phyloP scores from a whole-genome alignment of 2,113 vertebrate species.

The Platysteira castanea region DNA sequence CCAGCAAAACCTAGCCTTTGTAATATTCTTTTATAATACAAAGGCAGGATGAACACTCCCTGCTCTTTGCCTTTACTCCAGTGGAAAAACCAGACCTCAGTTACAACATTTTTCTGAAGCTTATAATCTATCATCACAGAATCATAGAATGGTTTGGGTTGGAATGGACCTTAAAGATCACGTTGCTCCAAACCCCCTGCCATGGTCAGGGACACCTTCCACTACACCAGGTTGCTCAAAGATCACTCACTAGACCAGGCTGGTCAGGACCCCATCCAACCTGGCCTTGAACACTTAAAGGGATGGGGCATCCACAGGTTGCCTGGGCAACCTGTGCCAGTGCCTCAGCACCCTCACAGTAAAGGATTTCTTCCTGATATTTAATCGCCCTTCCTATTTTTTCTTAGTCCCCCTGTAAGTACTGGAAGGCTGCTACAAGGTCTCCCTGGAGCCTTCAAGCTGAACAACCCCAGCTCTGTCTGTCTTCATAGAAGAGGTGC shows the following conservation, averaged over 20 bases:
- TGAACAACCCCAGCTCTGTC: background rate
- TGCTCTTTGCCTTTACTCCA: background rate
- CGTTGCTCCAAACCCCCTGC: background rate
- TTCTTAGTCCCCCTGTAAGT: background rate
- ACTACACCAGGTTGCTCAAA: background rate
- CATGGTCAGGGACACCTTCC: background rate
- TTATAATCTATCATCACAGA: background rate
- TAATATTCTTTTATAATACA: background rate
- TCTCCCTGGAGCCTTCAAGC: background rate
- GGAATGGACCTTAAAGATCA: fast-evolving
- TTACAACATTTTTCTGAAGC: background rate
- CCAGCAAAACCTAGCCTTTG: background rate
- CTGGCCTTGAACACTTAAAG: background rate
- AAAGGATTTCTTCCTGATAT: background rate
- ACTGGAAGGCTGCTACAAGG: background rate
- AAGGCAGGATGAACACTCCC: background rate
- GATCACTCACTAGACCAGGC: background rate
- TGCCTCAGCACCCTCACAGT: background rate
- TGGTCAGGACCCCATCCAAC: background rate
- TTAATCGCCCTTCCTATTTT: fast-evolving
- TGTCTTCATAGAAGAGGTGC: background rate
- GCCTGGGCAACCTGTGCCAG: background rate
- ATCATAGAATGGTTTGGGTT: background rate
- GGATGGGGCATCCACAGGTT: background rate
- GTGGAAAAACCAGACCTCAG: background rate